A percentile compares a stretch with the other conserved stretches of the same genome.
Conservation (phyloP, 1,140 invertebrate genomes). For the Hermetia illucens region DNA sequence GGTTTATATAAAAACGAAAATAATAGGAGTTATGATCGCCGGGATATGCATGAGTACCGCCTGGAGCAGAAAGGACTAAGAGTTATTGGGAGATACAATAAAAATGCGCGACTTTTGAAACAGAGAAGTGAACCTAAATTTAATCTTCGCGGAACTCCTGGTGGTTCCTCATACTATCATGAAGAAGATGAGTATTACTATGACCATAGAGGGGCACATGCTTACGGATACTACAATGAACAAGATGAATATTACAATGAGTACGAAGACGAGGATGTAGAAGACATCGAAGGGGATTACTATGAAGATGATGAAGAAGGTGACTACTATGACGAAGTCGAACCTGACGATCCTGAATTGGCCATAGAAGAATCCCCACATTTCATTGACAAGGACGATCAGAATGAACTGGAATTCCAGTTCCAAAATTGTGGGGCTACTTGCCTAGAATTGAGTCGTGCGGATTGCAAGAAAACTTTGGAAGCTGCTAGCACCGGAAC, state of each 20-base stretch:
- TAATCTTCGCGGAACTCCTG: slow-evolving; percentile 1
- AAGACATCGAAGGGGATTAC: slow-evolving; percentile 2
- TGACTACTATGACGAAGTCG: not conserved
- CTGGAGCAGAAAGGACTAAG: not conserved
- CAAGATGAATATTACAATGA: not conserved
- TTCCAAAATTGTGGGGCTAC: no score
- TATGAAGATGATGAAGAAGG: slow-evolving; percentile 3
- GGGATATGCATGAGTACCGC: slow-evolving; percentile 3
- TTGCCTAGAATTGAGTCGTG: no score
- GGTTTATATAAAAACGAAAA: slow-evolving; percentile 33
- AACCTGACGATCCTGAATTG: no score
- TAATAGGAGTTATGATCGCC: not conserved
- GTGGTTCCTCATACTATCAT: slow-evolving; percentile 1
- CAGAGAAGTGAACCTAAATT: slow-evolving; percentile 9
- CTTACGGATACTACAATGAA: slow-evolving; percentile 4
- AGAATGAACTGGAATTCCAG: no score
- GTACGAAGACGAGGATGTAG: not conserved
- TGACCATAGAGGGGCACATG: not conserved
- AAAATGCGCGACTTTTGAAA: slow-evolving; percentile 2
- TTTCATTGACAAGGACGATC: no score
- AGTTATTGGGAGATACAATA: slow-evolving; percentile 1
- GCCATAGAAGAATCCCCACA: no score
- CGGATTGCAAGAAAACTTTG: no score
- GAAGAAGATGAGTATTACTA: slow-evolving; percentile 3
- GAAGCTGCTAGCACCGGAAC: not conserved